Percentiles rank a stretch among this genome's conserved stretches.
These are phyloP conservation scores for Echinops telfairi DNA, from an alignment of 2,113 vertebrate genomes.

Conservation along the genomic window DNA sequence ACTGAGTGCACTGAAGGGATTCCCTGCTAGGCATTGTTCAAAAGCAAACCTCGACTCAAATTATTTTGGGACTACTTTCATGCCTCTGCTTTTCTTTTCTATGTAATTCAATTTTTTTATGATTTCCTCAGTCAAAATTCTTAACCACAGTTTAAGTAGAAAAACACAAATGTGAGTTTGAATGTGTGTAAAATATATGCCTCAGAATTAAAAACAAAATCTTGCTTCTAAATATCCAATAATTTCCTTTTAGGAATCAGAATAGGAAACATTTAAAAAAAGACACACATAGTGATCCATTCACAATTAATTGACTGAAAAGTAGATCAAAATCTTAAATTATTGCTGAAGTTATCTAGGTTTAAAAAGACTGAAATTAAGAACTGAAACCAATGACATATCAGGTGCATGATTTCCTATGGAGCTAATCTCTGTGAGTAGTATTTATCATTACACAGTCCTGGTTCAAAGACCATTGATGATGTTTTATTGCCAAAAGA, in stretches of 20 bases:
- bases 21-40: not conserved
- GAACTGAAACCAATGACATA: slow-evolving; percentile 80
- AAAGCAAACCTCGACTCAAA: not conserved
- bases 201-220: slow-evolving; percentile 54
- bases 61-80: not conserved
- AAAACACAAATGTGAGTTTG: slow-evolving; percentile 54
- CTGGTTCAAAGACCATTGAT: slow-evolving; percentile 74
- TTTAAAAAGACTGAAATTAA: slow-evolving; percentile 78
- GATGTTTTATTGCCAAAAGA: slow-evolving; percentile 79
- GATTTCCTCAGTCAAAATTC: not conserved
- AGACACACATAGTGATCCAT: slow-evolving; percentile 73
- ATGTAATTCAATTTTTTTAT: not conserved
- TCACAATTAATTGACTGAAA: slow-evolving; percentile 76
- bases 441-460: slow-evolving; percentile 85
- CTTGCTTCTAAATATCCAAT: slow-evolving; percentile 65
- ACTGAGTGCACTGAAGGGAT: not conserved
- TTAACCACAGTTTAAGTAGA: slow-evolving; percentile 53
- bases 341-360: slow-evolving; percentile 82
- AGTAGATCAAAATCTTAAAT: slow-evolving; percentile 87
- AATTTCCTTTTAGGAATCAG: slow-evolving; percentile 75
- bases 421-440: slow-evolving; percentile 79
- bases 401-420: slow-evolving; percentile 73
- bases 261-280: slow-evolving; percentile 80
- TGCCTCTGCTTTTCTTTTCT: slow-evolving; percentile 47
- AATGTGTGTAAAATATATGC: slow-evolving; percentile 50